Conservation (phyloP, 2,888 invertebrate species). For the Cenopis cana region DNA sequence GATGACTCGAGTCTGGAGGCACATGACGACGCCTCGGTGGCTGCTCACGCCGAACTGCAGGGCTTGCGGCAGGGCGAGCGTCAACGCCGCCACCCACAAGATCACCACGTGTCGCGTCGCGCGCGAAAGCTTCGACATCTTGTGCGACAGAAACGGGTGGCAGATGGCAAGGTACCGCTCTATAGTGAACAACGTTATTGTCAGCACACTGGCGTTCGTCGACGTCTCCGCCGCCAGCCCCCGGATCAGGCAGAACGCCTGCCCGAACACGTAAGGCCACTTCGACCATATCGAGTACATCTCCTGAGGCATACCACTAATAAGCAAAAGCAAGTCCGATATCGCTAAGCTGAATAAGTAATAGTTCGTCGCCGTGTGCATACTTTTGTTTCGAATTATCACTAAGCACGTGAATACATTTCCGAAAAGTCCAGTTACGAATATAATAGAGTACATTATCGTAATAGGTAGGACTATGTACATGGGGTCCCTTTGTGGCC, state of each 20-base stretch:
- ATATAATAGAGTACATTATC: slow-evolving; percentile 90
- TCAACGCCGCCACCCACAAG: slow-evolving; percentile 92
- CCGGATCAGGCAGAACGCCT: slow-evolving; percentile 90
- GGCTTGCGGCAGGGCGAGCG: slow-evolving; percentile 90
- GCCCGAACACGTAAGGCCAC: slow-evolving; percentile 92
- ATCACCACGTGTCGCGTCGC: slow-evolving; percentile 92
- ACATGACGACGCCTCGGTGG: slow-evolving; percentile 74
- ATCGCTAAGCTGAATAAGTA: slow-evolving; percentile 94
- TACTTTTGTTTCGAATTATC: slow-evolving; percentile 91
- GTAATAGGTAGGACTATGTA: slow-evolving; percentile 90
- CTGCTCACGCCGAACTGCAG: slow-evolving; percentile 74
- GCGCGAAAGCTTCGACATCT: slow-evolving; percentile 94
- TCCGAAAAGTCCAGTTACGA: slow-evolving; percentile 91
- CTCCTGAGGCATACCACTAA: slow-evolving; percentile 93
- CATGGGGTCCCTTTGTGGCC: slow-evolving; percentile 83
- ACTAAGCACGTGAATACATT: slow-evolving; percentile 94
- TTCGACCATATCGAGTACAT: slow-evolving; percentile 91
- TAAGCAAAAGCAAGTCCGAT: slow-evolving; percentile 91
- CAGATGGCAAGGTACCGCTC: slow-evolving; percentile 89
- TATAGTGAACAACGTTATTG: slow-evolving; percentile 93
- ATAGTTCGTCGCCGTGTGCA: slow-evolving; percentile 93
- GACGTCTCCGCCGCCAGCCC: slow-evolving; percentile 93
- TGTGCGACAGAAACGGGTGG: slow-evolving; percentile 88
- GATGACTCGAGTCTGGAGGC: slow-evolving; percentile 78
- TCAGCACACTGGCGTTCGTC: slow-evolving; percentile 90